Percentiles rank a stretch among this genome's conserved stretches.
Conservation (phyloP, 2,888 invertebrate species). For the Theretra japonica region DNA sequence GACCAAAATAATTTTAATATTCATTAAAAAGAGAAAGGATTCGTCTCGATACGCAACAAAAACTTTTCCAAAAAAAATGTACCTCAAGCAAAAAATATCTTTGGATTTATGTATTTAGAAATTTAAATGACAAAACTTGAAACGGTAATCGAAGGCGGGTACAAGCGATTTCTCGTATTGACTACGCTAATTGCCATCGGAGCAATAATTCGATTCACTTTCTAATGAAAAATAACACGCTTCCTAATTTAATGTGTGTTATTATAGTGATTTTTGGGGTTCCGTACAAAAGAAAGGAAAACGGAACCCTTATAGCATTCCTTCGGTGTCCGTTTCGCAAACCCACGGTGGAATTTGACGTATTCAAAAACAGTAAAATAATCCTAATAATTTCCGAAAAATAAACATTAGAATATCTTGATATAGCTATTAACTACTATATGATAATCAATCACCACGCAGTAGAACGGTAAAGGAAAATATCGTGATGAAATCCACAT, state of each 20-base stretch:
- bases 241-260: conserved; percentile 26
- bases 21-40: conserved; percentile 56
- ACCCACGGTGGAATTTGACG: too few relatives aligned
- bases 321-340: too few relatives aligned
- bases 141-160: conserved; percentile 35
- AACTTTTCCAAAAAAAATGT: not conserved
- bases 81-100: conserved; percentile 44
- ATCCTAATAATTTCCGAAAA: too few relatives aligned
- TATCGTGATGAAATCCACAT: too few relatives aligned
- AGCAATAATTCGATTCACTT: conserved; percentile 44
- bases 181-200: conserved; percentile 45
- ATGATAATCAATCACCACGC: too few relatives aligned
- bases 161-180: conserved; percentile 35
- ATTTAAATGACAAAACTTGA: conserved; percentile 58
- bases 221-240: conserved; percentile 41
- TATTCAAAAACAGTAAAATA: too few relatives aligned
- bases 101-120: conserved; percentile 65
- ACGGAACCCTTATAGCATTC: too few relatives aligned
- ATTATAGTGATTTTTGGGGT: not conserved
- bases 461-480: too few relatives aligned
- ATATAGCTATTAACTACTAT: too few relatives aligned
- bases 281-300: too few relatives aligned
- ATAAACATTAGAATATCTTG: too few relatives aligned
- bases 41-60: conserved; percentile 39
- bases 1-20: conserved; percentile 45